Evolutionary conservation across 2,797 vertebrate genomes (phyloP).

Genomic region (Hozukius guyotensis): DNA sequence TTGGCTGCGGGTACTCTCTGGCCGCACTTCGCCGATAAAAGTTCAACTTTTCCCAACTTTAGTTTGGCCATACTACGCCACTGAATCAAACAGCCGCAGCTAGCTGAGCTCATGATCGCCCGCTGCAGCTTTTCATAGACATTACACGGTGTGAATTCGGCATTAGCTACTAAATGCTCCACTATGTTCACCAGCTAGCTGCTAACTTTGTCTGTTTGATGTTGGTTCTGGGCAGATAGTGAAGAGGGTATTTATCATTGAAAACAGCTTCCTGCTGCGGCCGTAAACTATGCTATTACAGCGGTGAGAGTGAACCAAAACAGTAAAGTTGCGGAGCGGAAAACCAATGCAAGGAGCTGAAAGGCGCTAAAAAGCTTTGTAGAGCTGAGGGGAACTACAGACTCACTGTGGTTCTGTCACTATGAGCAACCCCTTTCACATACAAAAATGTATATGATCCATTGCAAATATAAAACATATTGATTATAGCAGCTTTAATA

Average conservation of each 20-base stretch:
- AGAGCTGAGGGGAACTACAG: background rate
- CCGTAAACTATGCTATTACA: background rate
- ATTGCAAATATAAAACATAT: background rate
- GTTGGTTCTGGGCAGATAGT: background rate
- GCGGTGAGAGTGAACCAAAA: background rate
- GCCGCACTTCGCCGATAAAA: too few relatives aligned
- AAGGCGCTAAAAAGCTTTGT: background rate
- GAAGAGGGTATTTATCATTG: background rate
- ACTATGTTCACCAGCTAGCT: background rate
- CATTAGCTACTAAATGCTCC: background rate
- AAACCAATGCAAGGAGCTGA: background rate
- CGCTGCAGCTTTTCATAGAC: too few relatives aligned
- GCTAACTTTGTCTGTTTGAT: background rate
- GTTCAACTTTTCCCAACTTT: too few relatives aligned
- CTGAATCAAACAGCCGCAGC: too few relatives aligned
- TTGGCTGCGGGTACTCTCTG: too few relatives aligned
- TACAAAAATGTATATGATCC: background rate
- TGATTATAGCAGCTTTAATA: background rate
- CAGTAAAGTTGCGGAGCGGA: background rate
- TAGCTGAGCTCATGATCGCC: too few relatives aligned
- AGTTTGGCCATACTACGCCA: too few relatives aligned
- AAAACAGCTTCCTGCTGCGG: background rate
- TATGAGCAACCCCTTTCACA: background rate
- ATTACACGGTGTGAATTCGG: too few relatives aligned
- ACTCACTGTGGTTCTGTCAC: background rate